These are phyloP conservation scores for Bryconaethiops microstoma DNA, from an alignment of 2,797 vertebrate genomes.

Conservation along the genomic window DNA sequence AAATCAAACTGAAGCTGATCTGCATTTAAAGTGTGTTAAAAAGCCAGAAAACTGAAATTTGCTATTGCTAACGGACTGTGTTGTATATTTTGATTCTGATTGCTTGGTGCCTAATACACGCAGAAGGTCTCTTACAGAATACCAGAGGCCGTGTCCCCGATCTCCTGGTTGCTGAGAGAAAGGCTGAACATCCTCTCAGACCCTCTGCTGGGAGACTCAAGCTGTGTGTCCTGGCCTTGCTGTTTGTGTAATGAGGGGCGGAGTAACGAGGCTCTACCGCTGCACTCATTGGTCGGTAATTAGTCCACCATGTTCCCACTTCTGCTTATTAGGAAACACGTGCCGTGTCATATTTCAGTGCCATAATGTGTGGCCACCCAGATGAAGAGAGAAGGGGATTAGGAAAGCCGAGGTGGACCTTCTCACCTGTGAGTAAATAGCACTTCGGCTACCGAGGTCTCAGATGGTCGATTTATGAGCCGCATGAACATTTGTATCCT, in stretches of 20 bases:
- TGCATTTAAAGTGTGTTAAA: neutral
- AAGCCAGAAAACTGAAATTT: neutral
- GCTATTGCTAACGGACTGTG: neutral
- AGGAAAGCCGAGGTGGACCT: slow-evolving; percentile 3
- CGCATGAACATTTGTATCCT: neutral
- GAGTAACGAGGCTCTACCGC: slow-evolving; percentile 40
- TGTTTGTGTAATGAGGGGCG: slow-evolving; percentile 63
- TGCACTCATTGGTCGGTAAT: slow-evolving; percentile 61
- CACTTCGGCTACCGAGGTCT: slow-evolving; percentile 4
- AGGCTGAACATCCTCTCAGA: neutral
- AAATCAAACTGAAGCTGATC: no score
- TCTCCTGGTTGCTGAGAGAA: neutral
- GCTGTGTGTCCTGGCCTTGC: neutral
- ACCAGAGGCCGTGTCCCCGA: neutral
- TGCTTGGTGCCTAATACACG: neutral
- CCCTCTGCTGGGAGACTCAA: neutral
- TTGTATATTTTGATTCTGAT: neutral
- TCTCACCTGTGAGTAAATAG: slow-evolving; percentile 4
- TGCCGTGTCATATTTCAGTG: slow-evolving; percentile 53
- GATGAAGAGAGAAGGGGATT: slow-evolving; percentile 25
- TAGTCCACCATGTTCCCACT: slow-evolving; percentile 66
- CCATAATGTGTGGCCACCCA: neutral
- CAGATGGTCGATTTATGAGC: neutral
- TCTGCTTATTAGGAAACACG: slow-evolving; percentile 56
- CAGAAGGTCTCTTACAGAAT: neutral